These are phyloP conservation scores for Coenonympha arcania DNA, from an alignment of 2,888 invertebrate species.

Conservation along the genomic window DNA sequence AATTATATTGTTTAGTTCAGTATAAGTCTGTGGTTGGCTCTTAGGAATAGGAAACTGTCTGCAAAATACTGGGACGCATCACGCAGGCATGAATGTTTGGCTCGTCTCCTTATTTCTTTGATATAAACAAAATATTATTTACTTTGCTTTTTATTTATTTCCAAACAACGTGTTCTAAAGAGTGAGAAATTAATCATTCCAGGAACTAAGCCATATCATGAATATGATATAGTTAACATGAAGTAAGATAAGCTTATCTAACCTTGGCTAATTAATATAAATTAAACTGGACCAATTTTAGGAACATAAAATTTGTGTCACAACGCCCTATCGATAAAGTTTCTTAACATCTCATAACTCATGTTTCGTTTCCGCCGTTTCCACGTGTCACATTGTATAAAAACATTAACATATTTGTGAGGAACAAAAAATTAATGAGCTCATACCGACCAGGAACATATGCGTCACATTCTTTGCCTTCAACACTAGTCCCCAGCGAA, in stretches of 20 bases:
- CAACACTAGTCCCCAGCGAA: constrained; percentile 63
- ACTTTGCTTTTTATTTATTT: no score
- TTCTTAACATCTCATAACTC: constrained; percentile 4
- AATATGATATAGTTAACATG: no score
- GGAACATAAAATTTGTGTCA: background rate
- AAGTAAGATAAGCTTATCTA: background rate
- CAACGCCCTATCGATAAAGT: background rate
- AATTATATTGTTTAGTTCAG: no score
- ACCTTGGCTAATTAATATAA: background rate
- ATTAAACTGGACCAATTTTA: background rate
- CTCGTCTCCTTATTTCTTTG: no score
- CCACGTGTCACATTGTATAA: constrained; percentile 11
- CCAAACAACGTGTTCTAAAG: no score
- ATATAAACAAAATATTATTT: no score
- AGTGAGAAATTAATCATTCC: no score
- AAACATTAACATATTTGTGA: constrained; percentile 22
- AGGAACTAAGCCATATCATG: no score
- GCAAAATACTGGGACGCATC: no score
- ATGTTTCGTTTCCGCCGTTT: constrained; percentile 5
- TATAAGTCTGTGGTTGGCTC: no score
- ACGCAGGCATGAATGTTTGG: no score
- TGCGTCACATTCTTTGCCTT: constrained; percentile 64
- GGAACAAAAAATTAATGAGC: constrained; percentile 32
- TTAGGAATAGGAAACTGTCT: no score
- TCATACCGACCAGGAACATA: constrained; percentile 54